Base-by-base conservation (phyloP, 2,888 invertebrate genomes). In the Agriotes lineatus region DNA sequence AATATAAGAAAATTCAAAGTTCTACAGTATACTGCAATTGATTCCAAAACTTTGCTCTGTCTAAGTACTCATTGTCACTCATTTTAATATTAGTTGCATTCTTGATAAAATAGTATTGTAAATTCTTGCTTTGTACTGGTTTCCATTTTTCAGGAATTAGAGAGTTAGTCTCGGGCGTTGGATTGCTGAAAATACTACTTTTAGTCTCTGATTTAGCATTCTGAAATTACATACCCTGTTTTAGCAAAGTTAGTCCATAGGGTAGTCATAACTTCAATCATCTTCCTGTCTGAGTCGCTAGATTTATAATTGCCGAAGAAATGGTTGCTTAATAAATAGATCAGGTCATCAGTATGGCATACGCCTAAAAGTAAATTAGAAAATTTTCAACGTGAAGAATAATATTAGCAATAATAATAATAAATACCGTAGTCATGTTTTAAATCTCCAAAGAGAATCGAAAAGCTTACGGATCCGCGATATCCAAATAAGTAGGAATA, bases 261-360 rank as follows among this genome's bases (percentile, higher is more conserved):
- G 0, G 86, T 87, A 0, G 91, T 86, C 61, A 94, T 82, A 1
- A 89, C 80, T 70, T 90, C 86, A 5, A 90, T 87, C 12, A 93
- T 86, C 75, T 85, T 82, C 7, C 86, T 77, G 77, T 93, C 65
- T 3, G 50, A 10, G 10, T 39, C 42, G 89, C 83, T 7, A 4
- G 62, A 50, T 22, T 19, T 25, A n/a, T 62, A 67, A 50, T 62
- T 16, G 18, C 30, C 50, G 19, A 58, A 14, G 0, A 42, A 19
- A 3, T 48, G 20, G 6, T 14, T 16, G 10, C 45, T 65, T 14
- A 65, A 58, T 16, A 65, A 18, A 80, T 95, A 92, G 80, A 93
- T 92, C 58, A 95, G 83, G 70, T 96, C 95, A 76, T 95, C 95
- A 0, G 93, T 94, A 79, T 95, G 95, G 60, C 92, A 91, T 0